A percentile compares a stretch with the other conserved stretches of the same genome.
These are phyloP conservation scores for Sebastes cheni DNA, from an alignment of 2,797 vertebrate genomes.

Conservation along the genomic window DNA sequence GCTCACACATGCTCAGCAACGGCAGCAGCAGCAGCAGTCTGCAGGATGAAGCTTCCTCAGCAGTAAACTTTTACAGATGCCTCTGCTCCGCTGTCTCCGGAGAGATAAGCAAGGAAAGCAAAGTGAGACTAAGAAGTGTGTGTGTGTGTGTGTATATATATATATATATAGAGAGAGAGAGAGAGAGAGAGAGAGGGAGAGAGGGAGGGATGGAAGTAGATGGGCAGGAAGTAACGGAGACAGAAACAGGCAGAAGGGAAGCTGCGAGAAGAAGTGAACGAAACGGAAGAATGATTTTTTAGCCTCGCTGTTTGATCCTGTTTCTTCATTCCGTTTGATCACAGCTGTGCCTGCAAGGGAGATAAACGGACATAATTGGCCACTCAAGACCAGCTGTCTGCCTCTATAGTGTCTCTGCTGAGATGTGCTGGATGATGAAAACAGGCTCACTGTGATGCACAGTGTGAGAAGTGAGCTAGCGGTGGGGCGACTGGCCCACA, in stretches of 20 bases:
- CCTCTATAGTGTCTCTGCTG: conserved; percentile 69
- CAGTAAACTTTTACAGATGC: conserved; percentile 65
- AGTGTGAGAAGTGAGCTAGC: conserved; percentile 16
- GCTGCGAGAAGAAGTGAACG: conserved; percentile 51
- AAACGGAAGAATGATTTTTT: conserved; percentile 72
- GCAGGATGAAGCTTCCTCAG: conserved; percentile 58
- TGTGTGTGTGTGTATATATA: too few species aligned
- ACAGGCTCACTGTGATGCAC: conserved; percentile 38
- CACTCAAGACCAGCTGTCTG: conserved; percentile 81
- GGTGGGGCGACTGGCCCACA: conserved; percentile 40
- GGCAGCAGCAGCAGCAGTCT: conserved; percentile 23
- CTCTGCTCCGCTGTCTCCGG: conserved; percentile 45
- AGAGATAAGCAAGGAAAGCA: conserved; percentile 47
- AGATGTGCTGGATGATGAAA: conserved; percentile 69
- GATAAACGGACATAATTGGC: conserved; percentile 83
- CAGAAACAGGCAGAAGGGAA: conserved; percentile 55
- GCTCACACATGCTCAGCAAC: conserved; percentile 4
- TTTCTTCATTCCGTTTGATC: conserved; percentile 80
- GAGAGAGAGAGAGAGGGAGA: neutral
- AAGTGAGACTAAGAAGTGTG: conserved; percentile 31
- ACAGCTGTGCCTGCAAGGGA: conserved; percentile 78
- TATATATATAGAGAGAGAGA: neutral
- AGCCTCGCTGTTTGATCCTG: conserved; percentile 73
- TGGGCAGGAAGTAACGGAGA: conserved; percentile 52
- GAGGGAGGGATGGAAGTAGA: conserved; percentile 38